Percentiles rank a stretch among this genome's conserved stretches.
phyloP scores from a whole-genome alignment of 2,113 vertebrate genomes.

The Paradoxurus hermaphroditus region DNA sequence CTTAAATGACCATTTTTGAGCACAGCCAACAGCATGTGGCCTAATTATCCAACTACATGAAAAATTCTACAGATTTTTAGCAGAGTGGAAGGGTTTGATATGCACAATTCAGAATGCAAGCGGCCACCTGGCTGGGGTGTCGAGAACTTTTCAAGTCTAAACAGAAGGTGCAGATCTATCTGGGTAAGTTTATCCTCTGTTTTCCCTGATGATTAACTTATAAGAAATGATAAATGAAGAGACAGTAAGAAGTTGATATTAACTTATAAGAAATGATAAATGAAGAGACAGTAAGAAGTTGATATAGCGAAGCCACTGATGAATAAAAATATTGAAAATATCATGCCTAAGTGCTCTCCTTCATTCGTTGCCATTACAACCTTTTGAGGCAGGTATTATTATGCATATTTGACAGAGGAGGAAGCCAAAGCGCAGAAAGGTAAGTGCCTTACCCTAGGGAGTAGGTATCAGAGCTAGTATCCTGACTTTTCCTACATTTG shows the following conservation, averaged over 20 bases:
- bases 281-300: background rate
- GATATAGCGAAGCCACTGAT: background rate
- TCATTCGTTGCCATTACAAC: background rate
- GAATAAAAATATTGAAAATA: background rate
- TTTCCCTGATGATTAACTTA: background rate
- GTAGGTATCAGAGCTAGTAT: background rate
- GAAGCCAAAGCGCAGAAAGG: background rate
- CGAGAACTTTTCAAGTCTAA: slow-evolving; percentile 1
- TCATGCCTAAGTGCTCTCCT: background rate
- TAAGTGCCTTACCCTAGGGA: background rate
- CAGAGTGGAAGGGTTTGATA: background rate
- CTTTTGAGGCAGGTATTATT: background rate
- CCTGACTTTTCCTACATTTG: background rate
- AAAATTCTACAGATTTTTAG: slow-evolving; percentile 44
- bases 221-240: background rate
- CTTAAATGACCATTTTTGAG: slow-evolving; percentile 66
- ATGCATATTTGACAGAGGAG: background rate
- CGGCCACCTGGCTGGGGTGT: background rate
- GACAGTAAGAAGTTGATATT: background rate
- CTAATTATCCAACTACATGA: slow-evolving; percentile 51
- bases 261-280: background rate
- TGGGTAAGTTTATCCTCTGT: background rate
- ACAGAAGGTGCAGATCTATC: background rate
- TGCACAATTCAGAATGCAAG: slow-evolving; percentile 30
- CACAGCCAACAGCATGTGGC: slow-evolving; percentile 57